Base-by-base conservation (phyloP, 2,113 vertebrate genomes). In the Myotis lucifugus region DNA sequence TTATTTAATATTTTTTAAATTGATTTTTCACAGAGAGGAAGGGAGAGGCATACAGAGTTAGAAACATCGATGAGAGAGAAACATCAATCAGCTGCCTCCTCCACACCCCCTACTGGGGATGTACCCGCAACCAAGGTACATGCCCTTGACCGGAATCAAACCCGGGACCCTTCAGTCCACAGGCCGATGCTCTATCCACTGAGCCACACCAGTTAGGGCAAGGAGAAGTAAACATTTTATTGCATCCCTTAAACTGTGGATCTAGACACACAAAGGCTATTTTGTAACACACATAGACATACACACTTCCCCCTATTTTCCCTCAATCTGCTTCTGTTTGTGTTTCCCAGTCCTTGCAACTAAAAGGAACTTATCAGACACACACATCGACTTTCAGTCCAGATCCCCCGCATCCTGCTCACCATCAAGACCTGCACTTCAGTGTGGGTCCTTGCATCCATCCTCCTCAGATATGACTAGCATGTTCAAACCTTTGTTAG, bases 361-460 rank as follows among this genome's bases (percentile, higher is more conserved):
- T 67, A 52, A 23, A 52, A 79, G 32, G 21, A 12, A 78, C 11
- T 83, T n/a, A 50, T 23, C 25, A 54, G 42, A 89, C n/a, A 29
- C 34, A 74, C 17, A 52, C n/a, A 52, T 14, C 1, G 0, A 69
- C 32, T 48, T 32, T 29, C 19, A 82, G 46, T n/a, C 48, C 37
- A 27, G 69, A 46, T 42, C 19, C 56, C 27, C 48, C 37, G 21
- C 48, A 54, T 42, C 19, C 56, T 69, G 32, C 50, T 67, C 42
- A n/a, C 15, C n/a, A 29, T 25, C 18, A 32, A 25, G 48, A 73
- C 27, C 7, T 4, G 27, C 6, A 25, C 25, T 85, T 69, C 37
- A 40, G 0, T 25, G 6, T 11, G 21, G 6, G 27, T 42, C 23
- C 32, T 37, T n/a, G 29, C 3, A 0, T 37, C 37, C 40, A 29